Conservation (phyloP, 2,888 invertebrate genomes). For the Marronus borbonicus region DNA sequence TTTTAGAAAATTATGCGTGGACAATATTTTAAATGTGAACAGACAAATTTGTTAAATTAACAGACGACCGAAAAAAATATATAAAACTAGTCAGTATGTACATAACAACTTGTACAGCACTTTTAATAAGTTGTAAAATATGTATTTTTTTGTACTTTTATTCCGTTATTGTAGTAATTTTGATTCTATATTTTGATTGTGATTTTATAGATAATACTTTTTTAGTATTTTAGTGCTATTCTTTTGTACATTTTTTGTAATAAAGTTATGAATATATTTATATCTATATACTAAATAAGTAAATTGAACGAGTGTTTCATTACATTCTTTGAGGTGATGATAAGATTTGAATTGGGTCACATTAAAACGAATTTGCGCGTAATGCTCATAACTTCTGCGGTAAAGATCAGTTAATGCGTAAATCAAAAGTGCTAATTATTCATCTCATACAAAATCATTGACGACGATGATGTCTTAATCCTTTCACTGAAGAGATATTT, state of each 20-base stretch:
- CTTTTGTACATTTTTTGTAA: slow-evolving; percentile 49
- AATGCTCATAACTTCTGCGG: no score
- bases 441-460: no score
- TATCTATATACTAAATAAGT: slow-evolving; percentile 51
- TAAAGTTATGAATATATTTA: slow-evolving; percentile 52
- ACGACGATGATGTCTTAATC: no score
- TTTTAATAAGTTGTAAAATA: slow-evolving; percentile 44
- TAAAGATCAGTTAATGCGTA: no score
- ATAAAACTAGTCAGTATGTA: slow-evolving; percentile 53
- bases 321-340: not conserved
- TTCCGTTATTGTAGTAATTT: slow-evolving; percentile 26
- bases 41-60: slow-evolving; percentile 18
- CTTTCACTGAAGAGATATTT: no score
- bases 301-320: slow-evolving; percentile 38
- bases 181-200: slow-evolving; percentile 43
- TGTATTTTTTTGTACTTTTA: slow-evolving; percentile 39
- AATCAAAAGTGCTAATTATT: no score
- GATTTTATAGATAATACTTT: slow-evolving; percentile 42
- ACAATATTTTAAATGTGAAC: slow-evolving; percentile 40
- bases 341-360: no score
- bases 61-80: slow-evolving; percentile 17
- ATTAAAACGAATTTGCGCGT: no score
- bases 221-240: slow-evolving; percentile 25
- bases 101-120: slow-evolving; percentile 52
- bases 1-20: slow-evolving; percentile 32